These are phyloP conservation scores for Ormia ochracea DNA, from an alignment of 2,888 invertebrate genomes.

Conservation along the genomic window DNA sequence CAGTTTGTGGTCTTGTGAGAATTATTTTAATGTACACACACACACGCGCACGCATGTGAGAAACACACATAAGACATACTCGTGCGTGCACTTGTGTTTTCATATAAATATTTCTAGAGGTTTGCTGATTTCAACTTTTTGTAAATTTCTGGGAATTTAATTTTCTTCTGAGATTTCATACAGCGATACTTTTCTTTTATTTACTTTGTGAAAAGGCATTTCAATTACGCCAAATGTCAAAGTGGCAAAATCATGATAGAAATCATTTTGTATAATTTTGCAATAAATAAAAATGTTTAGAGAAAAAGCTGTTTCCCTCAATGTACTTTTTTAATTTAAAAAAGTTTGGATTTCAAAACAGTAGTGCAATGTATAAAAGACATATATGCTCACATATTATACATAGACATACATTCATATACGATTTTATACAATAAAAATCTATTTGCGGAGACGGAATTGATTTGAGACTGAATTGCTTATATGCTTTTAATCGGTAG, in stretches of 20 bases:
- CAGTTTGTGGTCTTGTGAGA: conserved; percentile 20
- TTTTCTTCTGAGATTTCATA: conserved; percentile 4
- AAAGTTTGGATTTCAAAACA: too few relatives aligned
- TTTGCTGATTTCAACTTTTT: conserved; percentile 26
- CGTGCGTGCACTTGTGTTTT: not conserved
- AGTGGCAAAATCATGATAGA: conserved; percentile 40
- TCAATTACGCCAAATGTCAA: conserved; percentile 53
- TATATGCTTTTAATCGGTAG: too few relatives aligned
- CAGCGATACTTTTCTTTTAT: not conserved
- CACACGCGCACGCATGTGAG: not conserved
- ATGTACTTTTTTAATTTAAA: too few relatives aligned
- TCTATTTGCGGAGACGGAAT: too few relatives aligned
- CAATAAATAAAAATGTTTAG: conserved; percentile 1
- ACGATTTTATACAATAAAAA: too few relatives aligned
- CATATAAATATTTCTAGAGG: not conserved
- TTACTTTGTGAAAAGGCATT: conserved; percentile 27
- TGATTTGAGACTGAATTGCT: too few relatives aligned
- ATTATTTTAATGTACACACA: not conserved
- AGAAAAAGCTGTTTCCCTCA: conserved; percentile 18
- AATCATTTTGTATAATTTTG: conserved; percentile 33
- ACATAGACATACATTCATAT: too few relatives aligned
- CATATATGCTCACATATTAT: too few relatives aligned
- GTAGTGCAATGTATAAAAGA: too few relatives aligned
- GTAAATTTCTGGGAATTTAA: conserved; percentile 11
- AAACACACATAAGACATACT: not conserved